These are phyloP conservation scores for Anodontia alba DNA, from an alignment of 2,888 invertebrate species.

Conservation along the genomic window DNA sequence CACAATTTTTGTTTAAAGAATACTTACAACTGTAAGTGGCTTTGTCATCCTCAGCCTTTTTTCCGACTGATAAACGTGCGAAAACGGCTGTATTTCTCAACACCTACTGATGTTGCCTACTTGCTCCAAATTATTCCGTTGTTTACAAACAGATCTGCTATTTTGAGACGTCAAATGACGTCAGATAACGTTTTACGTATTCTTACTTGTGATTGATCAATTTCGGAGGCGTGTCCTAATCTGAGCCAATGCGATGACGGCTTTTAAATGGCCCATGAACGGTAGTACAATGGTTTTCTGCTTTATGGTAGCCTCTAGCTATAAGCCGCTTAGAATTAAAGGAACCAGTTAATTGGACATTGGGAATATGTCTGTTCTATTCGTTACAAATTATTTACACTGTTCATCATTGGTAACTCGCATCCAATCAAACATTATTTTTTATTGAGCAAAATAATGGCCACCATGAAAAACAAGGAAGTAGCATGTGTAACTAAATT, in stretches of 20 bases:
- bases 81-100: neutral
- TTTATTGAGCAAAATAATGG: neutral
- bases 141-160: constrained; percentile 76
- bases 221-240: constrained; percentile 34
- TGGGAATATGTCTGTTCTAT: neutral
- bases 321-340: neutral
- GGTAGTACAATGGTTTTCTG: neutral
- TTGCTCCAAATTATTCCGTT: constrained; percentile 27
- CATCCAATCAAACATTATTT: neutral
- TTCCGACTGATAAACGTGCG: neutral
- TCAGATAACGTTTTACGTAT: constrained; percentile 6
- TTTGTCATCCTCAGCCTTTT: constrained; percentile 66
- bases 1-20: neutral
- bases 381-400: neutral
- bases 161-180: constrained; percentile 60
- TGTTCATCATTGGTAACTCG: neutral
- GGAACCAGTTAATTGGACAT: constrained; percentile 6
- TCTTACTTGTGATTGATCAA: constrained; percentile 52
- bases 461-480: constrained; percentile 55
- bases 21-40: constrained; percentile 78
- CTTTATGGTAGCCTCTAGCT: neutral
- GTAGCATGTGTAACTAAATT: constrained; percentile 26
- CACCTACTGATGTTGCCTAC: constrained; percentile 23
- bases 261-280: neutral
- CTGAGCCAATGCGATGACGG: constrained; percentile 32